Evolutionary conservation across 2,888 invertebrate genomes (phyloP), one percentile per base, ranked within the genome.

Genomic region (Mesopsocus fuscifrons): DNA sequence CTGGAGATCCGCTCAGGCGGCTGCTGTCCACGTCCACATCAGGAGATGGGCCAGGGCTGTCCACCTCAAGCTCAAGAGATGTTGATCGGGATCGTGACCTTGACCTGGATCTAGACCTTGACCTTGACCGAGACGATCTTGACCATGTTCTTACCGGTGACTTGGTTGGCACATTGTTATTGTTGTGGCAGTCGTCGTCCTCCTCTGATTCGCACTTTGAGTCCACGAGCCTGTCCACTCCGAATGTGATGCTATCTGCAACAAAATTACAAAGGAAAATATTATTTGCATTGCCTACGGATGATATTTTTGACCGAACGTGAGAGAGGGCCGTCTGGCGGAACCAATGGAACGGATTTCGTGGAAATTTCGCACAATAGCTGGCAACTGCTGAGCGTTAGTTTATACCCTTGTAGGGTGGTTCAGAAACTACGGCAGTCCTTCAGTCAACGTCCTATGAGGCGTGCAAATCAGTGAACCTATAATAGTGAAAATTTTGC

Each of bases 221-320:
- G 15, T 70, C 71, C 23, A 87, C 80, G 51, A 87, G 63, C 46
- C 85, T 75, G 59, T 74, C 82, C 54, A 87, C 77, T 46, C 85
- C 83, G 54, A 85, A 87, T 54, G 84, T 83, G 54, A 85, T 74
- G 57, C 78, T 76, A 55, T 82, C 85, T 84, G 74, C 3, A 70
- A 69, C 49, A 47, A 59, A 58, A 55, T n/a, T n/a, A n/a, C n/a
- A n/a, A n/a, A n/a, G n/a, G n/a, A n/a, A n/a, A n/a, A n/a, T n/a
- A n/a, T n/a, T n/a, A n/a, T n/a, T n/a, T n/a, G n/a, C n/a, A n/a
- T n/a, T n/a, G n/a, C n/a, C n/a, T n/a, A n/a, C n/a, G n/a, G n/a
- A n/a, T n/a, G n/a, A n/a, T n/a, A n/a, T n/a, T n/a, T n/a, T n/a
- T n/a, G n/a, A n/a, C n/a, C n/a, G n/a, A n/a, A n/a, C n/a, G n/a